Evolutionary conservation across 1,140 invertebrate genomes (phyloP).

Genomic region (Dendrolimus punctatus): DNA sequence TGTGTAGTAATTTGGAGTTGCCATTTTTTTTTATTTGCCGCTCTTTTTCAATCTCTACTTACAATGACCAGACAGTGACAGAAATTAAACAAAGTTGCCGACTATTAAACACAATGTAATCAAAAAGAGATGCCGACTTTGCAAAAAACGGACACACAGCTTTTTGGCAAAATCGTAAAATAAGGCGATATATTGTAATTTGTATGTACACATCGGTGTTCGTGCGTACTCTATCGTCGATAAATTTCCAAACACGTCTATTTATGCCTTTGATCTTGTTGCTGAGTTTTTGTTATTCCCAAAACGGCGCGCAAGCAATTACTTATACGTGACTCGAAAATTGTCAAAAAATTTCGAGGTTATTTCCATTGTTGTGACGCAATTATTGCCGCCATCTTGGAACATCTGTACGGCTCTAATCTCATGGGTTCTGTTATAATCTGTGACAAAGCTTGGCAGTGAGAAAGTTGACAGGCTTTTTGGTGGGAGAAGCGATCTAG

Average conservation of each 20-base stretch:
- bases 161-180: too few relatives aligned
- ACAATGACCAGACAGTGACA: too few relatives aligned
- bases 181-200: slow-evolving; percentile 8
- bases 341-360: slow-evolving; percentile 46
- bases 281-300: slow-evolving; percentile 55
- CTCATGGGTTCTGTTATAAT: too few relatives aligned
- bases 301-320: slow-evolving; percentile 49
- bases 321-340: slow-evolving; percentile 52
- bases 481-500: too few relatives aligned
- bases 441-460: too few relatives aligned
- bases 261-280: slow-evolving; percentile 64
- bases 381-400: slow-evolving; percentile 40
- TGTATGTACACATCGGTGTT: slow-evolving; percentile 32
- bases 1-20: too few relatives aligned
- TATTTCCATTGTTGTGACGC: slow-evolving; percentile 30
- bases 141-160: background rate
- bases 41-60: too few relatives aligned
- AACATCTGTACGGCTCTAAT: slow-evolving; percentile 9
- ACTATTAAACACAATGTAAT: background rate
- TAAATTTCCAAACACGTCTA: slow-evolving; percentile 67
- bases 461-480: too few relatives aligned
- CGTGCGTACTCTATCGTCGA: slow-evolving; percentile 44
- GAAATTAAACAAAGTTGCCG: background rate
- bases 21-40: too few relatives aligned
- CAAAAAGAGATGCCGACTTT: background rate